These are phyloP conservation scores for Laodelphax striatellus DNA, from an alignment of 1,140 invertebrate species.

Conservation along the genomic window DNA sequence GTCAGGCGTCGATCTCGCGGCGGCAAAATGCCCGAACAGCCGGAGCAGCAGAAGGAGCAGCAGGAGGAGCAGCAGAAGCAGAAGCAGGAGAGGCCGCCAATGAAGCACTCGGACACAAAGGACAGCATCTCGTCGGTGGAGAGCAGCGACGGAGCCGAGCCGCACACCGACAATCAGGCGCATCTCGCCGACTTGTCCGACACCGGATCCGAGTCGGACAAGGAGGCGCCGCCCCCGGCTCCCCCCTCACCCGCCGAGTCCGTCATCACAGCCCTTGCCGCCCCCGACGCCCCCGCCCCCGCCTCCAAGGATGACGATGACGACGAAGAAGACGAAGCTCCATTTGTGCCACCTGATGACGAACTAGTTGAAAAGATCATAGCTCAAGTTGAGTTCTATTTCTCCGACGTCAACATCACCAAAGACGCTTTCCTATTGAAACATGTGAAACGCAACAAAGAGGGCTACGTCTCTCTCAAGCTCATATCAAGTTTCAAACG, in stretches of 20 bases:
- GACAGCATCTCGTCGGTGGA: slow-evolving; percentile 51
- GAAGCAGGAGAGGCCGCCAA: slow-evolving; percentile 27
- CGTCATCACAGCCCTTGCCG: background rate
- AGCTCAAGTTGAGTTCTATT: slow-evolving; percentile 83
- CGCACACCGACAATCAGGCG: slow-evolving; percentile 38
- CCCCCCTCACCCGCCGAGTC: background rate
- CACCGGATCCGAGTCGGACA: slow-evolving; percentile 24
- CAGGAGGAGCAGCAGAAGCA: background rate
- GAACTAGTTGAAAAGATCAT: slow-evolving; percentile 65
- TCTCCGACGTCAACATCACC: slow-evolving; percentile 86
- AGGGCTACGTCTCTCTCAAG: slow-evolving; percentile 89
- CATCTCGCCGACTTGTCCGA: slow-evolving; percentile 50
- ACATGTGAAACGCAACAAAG: slow-evolving; percentile 86
- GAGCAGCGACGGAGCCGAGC: slow-evolving; percentile 46
- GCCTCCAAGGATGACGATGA: slow-evolving; percentile 9
- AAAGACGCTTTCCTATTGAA: slow-evolving; percentile 92
- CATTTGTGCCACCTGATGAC: slow-evolving; percentile 44
- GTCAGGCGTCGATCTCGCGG: too few relatives aligned
- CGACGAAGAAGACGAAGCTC: slow-evolving; percentile 24
- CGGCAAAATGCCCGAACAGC: too few relatives aligned
- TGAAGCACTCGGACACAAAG: slow-evolving; percentile 43
- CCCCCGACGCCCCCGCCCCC: background rate
- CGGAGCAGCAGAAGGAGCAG: too few relatives aligned
- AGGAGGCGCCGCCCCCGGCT: slow-evolving; percentile 3
- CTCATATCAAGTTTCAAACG: slow-evolving; percentile 87